Conservation (phyloP, 2,113 vertebrate genomes). For the Chinchilla lanigera region DNA sequence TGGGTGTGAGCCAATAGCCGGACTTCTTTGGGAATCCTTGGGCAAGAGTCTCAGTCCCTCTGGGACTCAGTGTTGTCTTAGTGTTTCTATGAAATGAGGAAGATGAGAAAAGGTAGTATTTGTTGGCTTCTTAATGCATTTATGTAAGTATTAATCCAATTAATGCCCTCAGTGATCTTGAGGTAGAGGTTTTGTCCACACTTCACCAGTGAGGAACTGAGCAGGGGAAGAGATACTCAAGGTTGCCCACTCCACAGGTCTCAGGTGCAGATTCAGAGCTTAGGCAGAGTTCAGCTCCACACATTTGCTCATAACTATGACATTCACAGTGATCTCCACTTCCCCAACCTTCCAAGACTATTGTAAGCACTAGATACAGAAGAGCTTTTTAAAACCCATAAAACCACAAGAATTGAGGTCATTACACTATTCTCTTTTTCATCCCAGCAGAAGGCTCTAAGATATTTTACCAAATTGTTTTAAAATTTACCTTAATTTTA, state of each 20-base stretch:
- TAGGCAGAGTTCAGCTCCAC: background rate
- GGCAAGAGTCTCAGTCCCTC: background rate
- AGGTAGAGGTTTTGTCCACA: background rate
- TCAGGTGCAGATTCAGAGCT: background rate
- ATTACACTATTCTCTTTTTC: background rate
- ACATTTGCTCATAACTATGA: background rate
- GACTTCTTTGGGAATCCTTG: background rate
- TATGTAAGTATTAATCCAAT: background rate
- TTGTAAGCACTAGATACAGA: background rate
- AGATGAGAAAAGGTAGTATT: background rate
- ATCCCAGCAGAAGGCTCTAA: constrained; percentile 10
- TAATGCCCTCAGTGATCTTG: background rate
- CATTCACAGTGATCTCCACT: background rate
- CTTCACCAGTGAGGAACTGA: background rate
- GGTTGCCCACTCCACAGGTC: background rate
- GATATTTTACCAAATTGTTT: background rate
- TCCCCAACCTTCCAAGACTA: background rate
- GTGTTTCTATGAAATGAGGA: background rate
- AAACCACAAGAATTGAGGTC: background rate
- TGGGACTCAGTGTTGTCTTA: background rate
- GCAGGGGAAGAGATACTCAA: background rate
- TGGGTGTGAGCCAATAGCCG: background rate
- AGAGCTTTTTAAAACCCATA: background rate
- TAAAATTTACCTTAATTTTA: background rate
- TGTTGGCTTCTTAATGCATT: background rate